Percentiles rank a stretch among this genome's conserved stretches.
Evolutionary conservation across 2,113 vertebrate genomes (phyloP).

Genomic region (Ailuropoda melanoleuca): DNA sequence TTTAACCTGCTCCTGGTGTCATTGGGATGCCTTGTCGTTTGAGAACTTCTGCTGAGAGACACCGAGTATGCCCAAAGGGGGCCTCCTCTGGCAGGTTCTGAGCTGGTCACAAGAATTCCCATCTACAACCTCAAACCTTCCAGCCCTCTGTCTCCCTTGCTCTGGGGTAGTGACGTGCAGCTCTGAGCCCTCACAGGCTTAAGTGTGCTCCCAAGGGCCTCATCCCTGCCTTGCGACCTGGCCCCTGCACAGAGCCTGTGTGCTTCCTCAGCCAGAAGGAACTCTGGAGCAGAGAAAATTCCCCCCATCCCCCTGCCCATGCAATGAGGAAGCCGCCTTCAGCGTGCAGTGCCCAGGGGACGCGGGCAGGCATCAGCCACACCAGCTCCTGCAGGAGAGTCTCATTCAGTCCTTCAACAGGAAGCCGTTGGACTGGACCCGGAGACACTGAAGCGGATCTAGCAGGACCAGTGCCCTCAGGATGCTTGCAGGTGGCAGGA

Average conservation of each 20-base stretch:
- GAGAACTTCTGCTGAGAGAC: not conserved
- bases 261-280: not conserved
- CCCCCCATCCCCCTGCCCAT: accelerated
- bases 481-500: not conserved
- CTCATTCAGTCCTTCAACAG: not conserved
- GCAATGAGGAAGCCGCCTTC: too few relatives aligned
- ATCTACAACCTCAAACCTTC: not conserved
- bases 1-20: accelerated
- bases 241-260: accelerated
- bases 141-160: not conserved
- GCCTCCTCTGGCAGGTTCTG: not conserved
- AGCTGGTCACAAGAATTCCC: not conserved
- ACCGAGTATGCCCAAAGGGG: accelerated
- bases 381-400: not conserved
- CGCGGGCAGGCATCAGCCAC: accelerated
- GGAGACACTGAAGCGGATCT: not conserved
- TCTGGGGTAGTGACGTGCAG: not conserved
- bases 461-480: not conserved
- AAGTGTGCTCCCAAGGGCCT: not conserved
- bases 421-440: too few relatives aligned
- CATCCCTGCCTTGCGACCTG: not conserved
- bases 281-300: not conserved
- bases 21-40: accelerated
- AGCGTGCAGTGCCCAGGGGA: not conserved
- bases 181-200: accelerated